These are phyloP conservation scores for Reinhardtius hippoglossoides DNA, from an alignment of 2,113 vertebrate genomes.

Conservation along the genomic window DNA sequence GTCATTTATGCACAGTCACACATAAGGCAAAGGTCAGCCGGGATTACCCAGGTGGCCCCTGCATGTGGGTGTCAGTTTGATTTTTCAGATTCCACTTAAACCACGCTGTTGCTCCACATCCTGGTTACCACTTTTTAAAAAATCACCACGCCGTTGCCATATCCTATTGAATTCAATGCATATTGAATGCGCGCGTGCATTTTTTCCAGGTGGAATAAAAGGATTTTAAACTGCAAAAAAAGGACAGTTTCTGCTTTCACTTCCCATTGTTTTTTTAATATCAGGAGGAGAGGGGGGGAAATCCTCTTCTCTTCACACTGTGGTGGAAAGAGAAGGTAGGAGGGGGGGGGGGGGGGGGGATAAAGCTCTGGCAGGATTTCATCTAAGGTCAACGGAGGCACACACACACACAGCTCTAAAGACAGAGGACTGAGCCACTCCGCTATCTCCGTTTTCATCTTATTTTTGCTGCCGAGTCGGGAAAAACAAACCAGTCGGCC, in stretches of 20 bases:
- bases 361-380: conserved; percentile 42
- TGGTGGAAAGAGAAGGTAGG: conserved; percentile 33
- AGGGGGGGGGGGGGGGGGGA: conserved; percentile 17
- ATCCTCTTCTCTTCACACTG: conserved; percentile 45
- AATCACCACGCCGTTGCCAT: conserved; percentile 28
- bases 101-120: conserved; percentile 33
- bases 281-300: conserved; percentile 45
- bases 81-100: conserved; percentile 65
- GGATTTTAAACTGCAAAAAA: conserved; percentile 13
- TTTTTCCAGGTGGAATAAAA: conserved; percentile 20
- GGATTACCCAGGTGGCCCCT: conserved; percentile 78
- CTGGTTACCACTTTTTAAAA: conserved; percentile 40
- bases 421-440: conserved; percentile 41
- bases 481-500: conserved; percentile 16
- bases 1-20: conserved; percentile 78
- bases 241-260: conserved; percentile 19
- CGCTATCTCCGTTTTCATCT: conserved; percentile 36
- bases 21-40: conserved; percentile 71
- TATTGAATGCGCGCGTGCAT: conserved; percentile 20
- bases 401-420: conserved; percentile 19
- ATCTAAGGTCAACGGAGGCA: conserved; percentile 47
- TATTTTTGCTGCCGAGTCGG: conserved; percentile 14
- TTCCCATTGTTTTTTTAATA: conserved; percentile 37
- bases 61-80: conserved; percentile 71
- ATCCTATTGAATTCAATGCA: conserved; percentile 25